Conservation (phyloP, 2,797 vertebrate species). For the Hybognathus amarus region DNA sequence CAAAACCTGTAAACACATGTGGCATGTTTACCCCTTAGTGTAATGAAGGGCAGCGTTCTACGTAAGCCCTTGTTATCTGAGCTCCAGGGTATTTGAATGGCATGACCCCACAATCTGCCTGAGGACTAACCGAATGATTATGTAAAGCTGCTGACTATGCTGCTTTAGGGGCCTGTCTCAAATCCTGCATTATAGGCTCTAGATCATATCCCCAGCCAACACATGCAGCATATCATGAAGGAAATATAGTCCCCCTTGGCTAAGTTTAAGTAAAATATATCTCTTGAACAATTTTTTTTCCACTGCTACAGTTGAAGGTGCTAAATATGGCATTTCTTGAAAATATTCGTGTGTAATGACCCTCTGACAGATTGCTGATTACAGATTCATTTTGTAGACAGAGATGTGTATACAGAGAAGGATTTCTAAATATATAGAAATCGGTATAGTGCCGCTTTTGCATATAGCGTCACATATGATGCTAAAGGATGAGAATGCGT, state of each 20-base stretch:
- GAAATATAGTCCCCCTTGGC: conserved; percentile 11
- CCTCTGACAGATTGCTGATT: background rate
- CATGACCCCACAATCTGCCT: conserved; percentile 28
- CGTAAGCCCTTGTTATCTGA: conserved; percentile 18
- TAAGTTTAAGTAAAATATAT: conserved; percentile 26
- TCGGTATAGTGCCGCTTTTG: too few relatives aligned
- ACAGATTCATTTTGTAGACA: background rate
- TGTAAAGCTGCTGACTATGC: background rate
- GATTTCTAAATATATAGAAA: background rate
- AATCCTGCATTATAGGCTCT: conserved; percentile 51
- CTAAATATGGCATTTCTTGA: background rate
- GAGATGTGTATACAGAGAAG: background rate
- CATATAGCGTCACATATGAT: too few relatives aligned
- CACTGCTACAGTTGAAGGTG: background rate
- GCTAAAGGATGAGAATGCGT: too few relatives aligned
- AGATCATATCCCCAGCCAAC: conserved; percentile 45
- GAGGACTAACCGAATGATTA: conserved; percentile 28
- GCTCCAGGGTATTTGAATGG: background rate
- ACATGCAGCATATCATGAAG: conserved; percentile 61
- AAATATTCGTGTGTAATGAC: background rate
- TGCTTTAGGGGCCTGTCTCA: conserved; percentile 16
- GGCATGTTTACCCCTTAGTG: background rate
- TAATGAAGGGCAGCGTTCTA: background rate
- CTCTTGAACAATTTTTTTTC: background rate
- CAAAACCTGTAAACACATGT: conserved; percentile 29